These are phyloP conservation scores for Molanna angustata DNA, from an alignment of 2,888 invertebrate genomes.

Conservation along the genomic window DNA sequence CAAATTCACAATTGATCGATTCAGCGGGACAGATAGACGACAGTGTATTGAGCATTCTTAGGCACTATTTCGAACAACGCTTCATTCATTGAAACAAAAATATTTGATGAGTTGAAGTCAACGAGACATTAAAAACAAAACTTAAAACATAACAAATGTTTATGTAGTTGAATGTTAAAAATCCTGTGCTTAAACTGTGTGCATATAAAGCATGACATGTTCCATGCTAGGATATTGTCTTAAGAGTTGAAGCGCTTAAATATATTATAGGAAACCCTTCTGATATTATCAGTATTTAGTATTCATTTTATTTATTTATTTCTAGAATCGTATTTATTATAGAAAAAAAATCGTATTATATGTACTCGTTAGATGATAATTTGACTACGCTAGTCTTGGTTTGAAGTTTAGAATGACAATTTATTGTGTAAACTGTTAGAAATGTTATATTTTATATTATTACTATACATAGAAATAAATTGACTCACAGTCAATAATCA, in stretches of 20 bases:
- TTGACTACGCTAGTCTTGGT: constrained; percentile 31
- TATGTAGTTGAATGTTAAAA: too few relatives aligned
- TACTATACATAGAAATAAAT: constrained; percentile 6
- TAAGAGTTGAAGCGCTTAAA: constrained; percentile 30
- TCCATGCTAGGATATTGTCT: constrained; percentile 9
- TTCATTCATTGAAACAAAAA: constrained; percentile 33
- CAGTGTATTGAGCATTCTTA: constrained; percentile 40
- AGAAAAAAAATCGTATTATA: constrained; percentile 22
- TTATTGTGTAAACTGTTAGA: constrained; percentile 1
- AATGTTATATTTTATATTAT: constrained; percentile 3
- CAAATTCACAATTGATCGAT: constrained; percentile 39
- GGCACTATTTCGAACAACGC: constrained; percentile 41
- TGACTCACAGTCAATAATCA: constrained; percentile 26
- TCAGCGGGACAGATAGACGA: constrained; percentile 38
- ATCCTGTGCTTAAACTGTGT: constrained; percentile 8
- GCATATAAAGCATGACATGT: constrained; percentile 9
- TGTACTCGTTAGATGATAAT: constrained; percentile 26
- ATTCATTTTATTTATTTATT: constrained; percentile 32
- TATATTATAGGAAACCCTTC: constrained; percentile 23
- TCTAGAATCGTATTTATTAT: constrained; percentile 27
- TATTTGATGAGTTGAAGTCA: constrained; percentile 8
- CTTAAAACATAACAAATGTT: constrained; percentile 11
- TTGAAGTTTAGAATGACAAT: constrained; percentile 21
- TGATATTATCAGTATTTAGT: constrained; percentile 29
- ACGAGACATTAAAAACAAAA: constrained; percentile 18